Percentiles rank a stretch among this genome's conserved stretches.
Evolutionary conservation across 2,888 invertebrate genomes (phyloP).

Genomic region (Nomada ferruginata): DNA sequence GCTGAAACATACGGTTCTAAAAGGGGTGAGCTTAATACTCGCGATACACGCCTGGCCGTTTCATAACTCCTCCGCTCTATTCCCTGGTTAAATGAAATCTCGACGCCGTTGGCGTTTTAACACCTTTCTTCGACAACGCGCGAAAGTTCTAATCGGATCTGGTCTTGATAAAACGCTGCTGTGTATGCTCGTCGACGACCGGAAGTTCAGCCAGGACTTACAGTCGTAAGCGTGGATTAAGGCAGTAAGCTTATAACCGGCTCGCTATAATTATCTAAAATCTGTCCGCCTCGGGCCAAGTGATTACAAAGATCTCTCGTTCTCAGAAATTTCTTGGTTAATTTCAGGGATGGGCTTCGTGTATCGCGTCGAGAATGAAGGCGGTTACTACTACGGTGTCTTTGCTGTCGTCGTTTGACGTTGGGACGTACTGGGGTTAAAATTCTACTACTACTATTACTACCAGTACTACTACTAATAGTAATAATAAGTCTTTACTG

Average conservation of each 20-base stretch:
- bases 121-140: conserved; percentile 21
- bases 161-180: conserved; percentile 42
- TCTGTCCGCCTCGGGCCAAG: conserved; percentile 49
- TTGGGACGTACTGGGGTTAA: too few species aligned
- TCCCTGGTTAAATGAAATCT: conserved; percentile 1
- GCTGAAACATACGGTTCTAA: not conserved
- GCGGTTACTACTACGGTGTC: not conserved
- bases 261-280: conserved; percentile 63
- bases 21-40: conserved; percentile 2
- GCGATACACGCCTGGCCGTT: not conserved
- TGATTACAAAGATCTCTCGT: conserved; percentile 50
- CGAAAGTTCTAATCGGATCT: conserved; percentile 36
- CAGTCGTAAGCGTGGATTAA: conserved; percentile 64
- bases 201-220: conserved; percentile 59
- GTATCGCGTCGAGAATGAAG: not conserved
- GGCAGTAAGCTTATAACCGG: conserved; percentile 57
- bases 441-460: too few species aligned
- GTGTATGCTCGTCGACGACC: conserved; percentile 31
- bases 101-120: not conserved
- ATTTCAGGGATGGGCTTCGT: conserved; percentile 33
- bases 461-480: too few species aligned
- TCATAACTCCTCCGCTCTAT: not conserved
- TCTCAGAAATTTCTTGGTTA: conserved; percentile 52
- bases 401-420: too few species aligned
- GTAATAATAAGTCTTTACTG: too few species aligned